Percentiles rank a stretch among this genome's conserved stretches.
phyloP scores from a whole-genome alignment of 2,888 invertebrate genomes.

The Agrenia bidenticulata region DNA sequence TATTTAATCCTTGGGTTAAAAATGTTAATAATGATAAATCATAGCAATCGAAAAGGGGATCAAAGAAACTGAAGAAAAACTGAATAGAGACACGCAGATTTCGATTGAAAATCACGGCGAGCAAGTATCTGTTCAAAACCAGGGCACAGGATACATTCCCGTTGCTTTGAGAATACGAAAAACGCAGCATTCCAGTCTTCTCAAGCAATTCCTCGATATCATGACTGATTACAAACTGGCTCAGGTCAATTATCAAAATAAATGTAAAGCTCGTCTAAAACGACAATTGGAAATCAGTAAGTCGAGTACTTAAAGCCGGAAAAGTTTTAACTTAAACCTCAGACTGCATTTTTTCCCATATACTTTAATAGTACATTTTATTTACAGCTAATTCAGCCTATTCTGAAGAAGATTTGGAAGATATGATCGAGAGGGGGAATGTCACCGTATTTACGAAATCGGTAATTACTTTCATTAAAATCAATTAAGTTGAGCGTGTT shows the following conservation, averaged over 20 bases:
- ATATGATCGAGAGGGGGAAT: slow-evolving; percentile 13
- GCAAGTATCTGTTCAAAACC: slow-evolving; percentile 1
- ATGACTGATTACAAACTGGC: slow-evolving; percentile 64
- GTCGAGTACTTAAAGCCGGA: too few species aligned
- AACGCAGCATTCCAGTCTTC: slow-evolving; percentile 61
- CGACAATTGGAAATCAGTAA: slow-evolving; percentile 64
- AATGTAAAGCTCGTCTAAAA: slow-evolving; percentile 63
- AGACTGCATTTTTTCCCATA: too few species aligned
- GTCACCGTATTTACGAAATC: slow-evolving; percentile 10
- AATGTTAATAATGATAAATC: neutral
- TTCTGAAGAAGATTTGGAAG: slow-evolving; percentile 9
- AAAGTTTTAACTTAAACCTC: too few species aligned
- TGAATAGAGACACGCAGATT: neutral
- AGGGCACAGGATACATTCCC: slow-evolving; percentile 34
- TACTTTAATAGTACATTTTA: neutral
- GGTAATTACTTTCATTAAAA: slow-evolving; percentile 20
- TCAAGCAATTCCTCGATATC: slow-evolving; percentile 63
- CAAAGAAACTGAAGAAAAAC: neutral
- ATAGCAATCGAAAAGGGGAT: slow-evolving; percentile 8
- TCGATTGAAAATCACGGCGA: neutral
- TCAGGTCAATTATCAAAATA: slow-evolving; percentile 63
- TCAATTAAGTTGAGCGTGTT: too few species aligned
- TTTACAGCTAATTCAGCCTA: slow-evolving; percentile 49
- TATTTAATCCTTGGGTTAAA: neutral
- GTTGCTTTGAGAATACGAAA: slow-evolving; percentile 55